Evolutionary conservation across 2,888 invertebrate genomes (phyloP).

Genomic region (Ptychoptera contaminata): DNA sequence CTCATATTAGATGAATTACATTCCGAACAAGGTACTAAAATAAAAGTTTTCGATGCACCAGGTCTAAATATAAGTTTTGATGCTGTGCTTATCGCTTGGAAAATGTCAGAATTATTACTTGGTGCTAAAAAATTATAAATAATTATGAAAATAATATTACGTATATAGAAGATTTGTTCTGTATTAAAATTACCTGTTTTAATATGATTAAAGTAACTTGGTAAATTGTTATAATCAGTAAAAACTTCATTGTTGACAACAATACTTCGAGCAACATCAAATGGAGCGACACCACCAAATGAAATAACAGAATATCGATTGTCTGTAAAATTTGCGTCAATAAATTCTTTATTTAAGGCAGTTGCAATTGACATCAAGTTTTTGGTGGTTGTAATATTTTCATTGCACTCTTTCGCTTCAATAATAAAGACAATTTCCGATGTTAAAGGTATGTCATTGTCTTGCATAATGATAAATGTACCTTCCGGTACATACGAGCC

Average conservation of each 20-base stretch:
- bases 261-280: slow-evolving; percentile 53
- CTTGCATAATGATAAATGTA: slow-evolving; percentile 48
- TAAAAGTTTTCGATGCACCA: slow-evolving; percentile 67
- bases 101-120: slow-evolving; percentile 44
- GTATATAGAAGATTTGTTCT: not conserved
- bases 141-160: not conserved
- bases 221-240: slow-evolving; percentile 43
- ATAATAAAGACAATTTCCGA: slow-evolving; percentile 81
- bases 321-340: slow-evolving; percentile 42
- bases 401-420: slow-evolving; percentile 74
- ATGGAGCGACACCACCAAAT: slow-evolving; percentile 67
- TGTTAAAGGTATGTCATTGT: slow-evolving; percentile 41
- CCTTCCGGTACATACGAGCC: slow-evolving; percentile 60
- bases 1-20: slow-evolving; percentile 54
- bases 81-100: slow-evolving; percentile 58
- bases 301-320: slow-evolving; percentile 69
- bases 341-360: slow-evolving; percentile 52
- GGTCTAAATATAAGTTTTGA: slow-evolving; percentile 61
- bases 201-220: slow-evolving; percentile 52
- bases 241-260: slow-evolving; percentile 56
- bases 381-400: slow-evolving; percentile 43
- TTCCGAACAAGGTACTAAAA: slow-evolving; percentile 63
- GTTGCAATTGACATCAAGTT: slow-evolving; percentile 53
- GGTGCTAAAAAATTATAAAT: not conserved
- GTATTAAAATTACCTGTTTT: slow-evolving; percentile 36